A percentile compares a stretch with the other conserved stretches of the same genome.
Evolutionary conservation across 2,113 vertebrate species (phyloP).

Genomic region (Pelmatolapia mariae): DNA sequence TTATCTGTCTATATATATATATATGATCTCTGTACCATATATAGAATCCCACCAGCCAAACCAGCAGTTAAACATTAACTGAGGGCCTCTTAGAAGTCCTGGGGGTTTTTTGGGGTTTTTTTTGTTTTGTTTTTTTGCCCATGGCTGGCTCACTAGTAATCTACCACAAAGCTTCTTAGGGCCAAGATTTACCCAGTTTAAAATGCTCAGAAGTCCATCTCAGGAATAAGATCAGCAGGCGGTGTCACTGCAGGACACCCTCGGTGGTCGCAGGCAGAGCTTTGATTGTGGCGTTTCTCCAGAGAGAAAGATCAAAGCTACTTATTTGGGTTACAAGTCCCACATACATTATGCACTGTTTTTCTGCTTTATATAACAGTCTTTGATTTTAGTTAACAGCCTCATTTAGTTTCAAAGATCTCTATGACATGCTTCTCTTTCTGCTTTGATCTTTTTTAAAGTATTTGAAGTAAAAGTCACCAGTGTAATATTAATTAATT

Average conservation of each 20-base stretch:
- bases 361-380: not conserved
- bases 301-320: not conserved
- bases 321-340: not conserved
- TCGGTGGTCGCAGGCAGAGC: not conserved
- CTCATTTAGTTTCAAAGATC: not conserved
- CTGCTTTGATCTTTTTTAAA: not conserved
- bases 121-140: too few species aligned
- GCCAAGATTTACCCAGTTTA: not conserved
- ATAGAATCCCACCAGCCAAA: not conserved
- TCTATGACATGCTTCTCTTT: not conserved
- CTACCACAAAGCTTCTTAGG: not conserved
- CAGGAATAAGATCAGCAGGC: not conserved
- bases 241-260: not conserved
- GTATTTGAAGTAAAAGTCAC: not conserved
- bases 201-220: not conserved
- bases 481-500: fast-evolving
- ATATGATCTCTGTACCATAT: not conserved
- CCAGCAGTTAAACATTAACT: not conserved
- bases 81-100: not conserved
- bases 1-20: not conserved
- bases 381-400: not conserved
- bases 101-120: too few species aligned
- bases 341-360: fast-evolving
- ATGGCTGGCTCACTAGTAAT: not conserved
- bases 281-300: not conserved